Evolutionary conservation across 37 sponge, comb jelly and placozoan genomes (phyloP), one percentile per base, ranked within the genome.

Genomic region (Crambe crambe): DNA sequence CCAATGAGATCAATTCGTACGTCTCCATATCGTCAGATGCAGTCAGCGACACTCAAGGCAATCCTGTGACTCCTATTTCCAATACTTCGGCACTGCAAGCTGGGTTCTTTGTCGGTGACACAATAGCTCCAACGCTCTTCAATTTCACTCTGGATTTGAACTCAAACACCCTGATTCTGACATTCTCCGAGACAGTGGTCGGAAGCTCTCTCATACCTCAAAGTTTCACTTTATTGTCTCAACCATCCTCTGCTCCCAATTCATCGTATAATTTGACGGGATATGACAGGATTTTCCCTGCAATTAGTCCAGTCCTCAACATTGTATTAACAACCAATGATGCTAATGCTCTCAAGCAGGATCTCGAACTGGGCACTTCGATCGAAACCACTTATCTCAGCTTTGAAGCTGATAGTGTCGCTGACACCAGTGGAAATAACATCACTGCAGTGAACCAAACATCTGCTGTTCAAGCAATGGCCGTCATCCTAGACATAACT

Each of bases 161-260:
- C 69, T 68, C 81, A 40, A 74, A 72, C 37, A 73, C 78, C 40
- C 75, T 94, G 0, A 81, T 90, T 29, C 75, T 96, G 30, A 93
- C 91, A 4, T 96, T 96, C 72, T 81, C 89, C 66, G 97, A 96
- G 61, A 87, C 97, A 37, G 94, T 96, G 21, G 35, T 42, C 47
- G 91, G 83, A 31, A 41, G 75, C 23, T 62, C 79, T 34, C 67
- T 96, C 6, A 27, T 58, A 36, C 74, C 79, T 25, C 18, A 25
- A 25, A 29, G 32, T 4, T 38, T 96, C 20, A 83, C 86, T 29
- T 58, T 96, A 2, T 80, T 89, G 18, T 76, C 92, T 25, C 32
- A 32, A 0, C 79, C 32, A 21, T 76, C 85, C 10, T 21, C n/a
- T 1, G 43, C 75, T 34, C 57, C 82, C 41, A 36, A 70, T 17